phyloP scores from a whole-genome alignment of 2,113 vertebrate genomes.

The Alethe diademata region DNA sequence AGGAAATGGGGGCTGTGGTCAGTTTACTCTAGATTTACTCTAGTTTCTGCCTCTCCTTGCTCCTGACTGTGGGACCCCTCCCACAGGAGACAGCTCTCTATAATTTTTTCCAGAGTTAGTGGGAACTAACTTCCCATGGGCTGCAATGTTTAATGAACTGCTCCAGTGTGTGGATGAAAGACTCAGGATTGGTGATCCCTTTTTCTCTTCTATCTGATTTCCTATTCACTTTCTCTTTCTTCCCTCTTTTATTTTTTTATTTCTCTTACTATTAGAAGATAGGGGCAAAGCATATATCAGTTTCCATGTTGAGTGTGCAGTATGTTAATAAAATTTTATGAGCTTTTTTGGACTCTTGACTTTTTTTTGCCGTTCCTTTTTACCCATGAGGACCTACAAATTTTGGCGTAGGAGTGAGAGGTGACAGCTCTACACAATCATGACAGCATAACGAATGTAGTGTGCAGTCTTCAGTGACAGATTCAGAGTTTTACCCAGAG shows the following conservation, averaged over 20 bases:
- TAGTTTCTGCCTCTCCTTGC: background rate
- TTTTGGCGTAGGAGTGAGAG: accelerated
- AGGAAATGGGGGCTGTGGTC: background rate
- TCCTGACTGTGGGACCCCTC: too few relatives aligned
- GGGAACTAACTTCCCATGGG: too few relatives aligned
- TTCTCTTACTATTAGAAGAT: background rate
- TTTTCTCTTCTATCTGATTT: background rate
- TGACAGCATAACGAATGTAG: background rate
- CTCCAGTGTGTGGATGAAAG: background rate
- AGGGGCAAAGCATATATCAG: background rate
- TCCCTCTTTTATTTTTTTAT: background rate
- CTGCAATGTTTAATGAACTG: background rate
- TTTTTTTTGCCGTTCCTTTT: background rate
- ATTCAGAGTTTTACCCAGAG: background rate
- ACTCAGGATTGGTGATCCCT: background rate
- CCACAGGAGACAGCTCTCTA: background rate
- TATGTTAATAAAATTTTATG: background rate
- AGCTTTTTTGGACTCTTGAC: background rate
- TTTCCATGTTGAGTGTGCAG: background rate
- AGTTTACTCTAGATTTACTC: background rate
- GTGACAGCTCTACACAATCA: background rate
- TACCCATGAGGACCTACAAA: background rate
- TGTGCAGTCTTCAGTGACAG: background rate
- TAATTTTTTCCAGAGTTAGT: background rate
- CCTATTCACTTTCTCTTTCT: background rate